These are phyloP conservation scores for Cantharis lateralis DNA, from an alignment of 2,888 invertebrate species.

Conservation along the genomic window DNA sequence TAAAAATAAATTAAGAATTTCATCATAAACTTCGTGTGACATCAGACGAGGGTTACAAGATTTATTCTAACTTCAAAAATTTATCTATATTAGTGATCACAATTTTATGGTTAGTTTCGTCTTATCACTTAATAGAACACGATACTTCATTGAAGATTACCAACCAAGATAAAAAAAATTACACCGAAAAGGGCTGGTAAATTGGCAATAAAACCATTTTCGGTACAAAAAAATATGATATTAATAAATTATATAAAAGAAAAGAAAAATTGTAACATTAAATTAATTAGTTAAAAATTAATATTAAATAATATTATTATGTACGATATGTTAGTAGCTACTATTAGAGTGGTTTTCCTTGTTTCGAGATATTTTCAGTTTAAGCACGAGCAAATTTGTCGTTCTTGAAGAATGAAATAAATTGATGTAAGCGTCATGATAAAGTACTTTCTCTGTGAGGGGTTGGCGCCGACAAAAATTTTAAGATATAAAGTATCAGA, in stretches of 20 bases:
- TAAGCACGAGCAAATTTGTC: background rate
- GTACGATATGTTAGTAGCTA: background rate
- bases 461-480: background rate
- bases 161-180: background rate
- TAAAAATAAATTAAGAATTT: background rate
- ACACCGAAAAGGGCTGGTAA: background rate
- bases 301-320: background rate
- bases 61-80: background rate
- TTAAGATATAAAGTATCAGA: background rate
- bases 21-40: background rate
- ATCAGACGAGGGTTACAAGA: background rate
- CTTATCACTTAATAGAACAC: background rate
- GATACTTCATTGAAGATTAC: background rate
- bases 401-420: conserved; percentile 1
- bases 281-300: background rate
- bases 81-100: background rate
- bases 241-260: background rate
- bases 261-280: background rate
- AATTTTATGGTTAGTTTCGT: background rate
- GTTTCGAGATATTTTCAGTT: background rate
- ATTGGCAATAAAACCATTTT: background rate
- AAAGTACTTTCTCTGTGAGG: background rate
- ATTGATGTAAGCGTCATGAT: background rate
- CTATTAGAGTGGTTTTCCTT: background rate
- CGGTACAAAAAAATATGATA: too few species aligned